These are phyloP conservation scores for Pangasius krempfi DNA, from an alignment of 2,797 vertebrate species.

Conservation along the genomic window DNA sequence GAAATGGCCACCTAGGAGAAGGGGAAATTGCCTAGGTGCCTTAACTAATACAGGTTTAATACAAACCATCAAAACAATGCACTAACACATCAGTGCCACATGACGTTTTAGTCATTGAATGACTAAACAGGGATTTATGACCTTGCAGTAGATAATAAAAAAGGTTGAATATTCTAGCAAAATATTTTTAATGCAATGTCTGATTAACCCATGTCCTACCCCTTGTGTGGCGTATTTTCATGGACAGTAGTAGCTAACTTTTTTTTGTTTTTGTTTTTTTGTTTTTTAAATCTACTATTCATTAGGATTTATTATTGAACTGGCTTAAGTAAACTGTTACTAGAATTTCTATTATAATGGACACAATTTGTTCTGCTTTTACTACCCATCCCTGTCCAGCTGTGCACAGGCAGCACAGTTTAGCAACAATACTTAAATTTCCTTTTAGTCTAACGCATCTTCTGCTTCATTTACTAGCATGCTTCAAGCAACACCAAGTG, in stretches of 20 bases:
- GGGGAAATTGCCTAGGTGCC: conserved; percentile 30
- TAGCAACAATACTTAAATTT: not conserved
- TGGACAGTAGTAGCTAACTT: not conserved
- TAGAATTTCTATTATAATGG: too few relatives aligned
- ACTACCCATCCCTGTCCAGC: not conserved
- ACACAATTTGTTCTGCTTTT: not conserved
- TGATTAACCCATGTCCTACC: not conserved
- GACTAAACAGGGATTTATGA: conserved; percentile 63
- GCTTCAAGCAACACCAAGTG: not conserved
- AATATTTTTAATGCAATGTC: not conserved
- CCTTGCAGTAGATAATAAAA: not conserved
- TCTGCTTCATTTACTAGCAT: not conserved
- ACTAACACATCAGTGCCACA: conserved; percentile 18
- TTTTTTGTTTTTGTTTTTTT: too few relatives aligned
- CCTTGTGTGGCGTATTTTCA: not conserved
- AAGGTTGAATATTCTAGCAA: not conserved
- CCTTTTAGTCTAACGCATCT: not conserved
- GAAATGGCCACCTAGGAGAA: conserved; percentile 34
- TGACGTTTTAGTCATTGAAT: conserved; percentile 38
- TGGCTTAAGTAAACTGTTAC: too few relatives aligned
- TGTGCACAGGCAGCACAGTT: not conserved
- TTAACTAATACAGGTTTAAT: conserved; percentile 67
- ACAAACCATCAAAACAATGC: conserved; percentile 55
- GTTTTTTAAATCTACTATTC: too few relatives aligned
- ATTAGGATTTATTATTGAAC: not conserved